Percentiles rank a stretch among this genome's conserved stretches.
These are phyloP conservation scores for Perccottus glenii DNA, from an alignment of 2,113 vertebrate genomes.

Conservation along the genomic window DNA sequence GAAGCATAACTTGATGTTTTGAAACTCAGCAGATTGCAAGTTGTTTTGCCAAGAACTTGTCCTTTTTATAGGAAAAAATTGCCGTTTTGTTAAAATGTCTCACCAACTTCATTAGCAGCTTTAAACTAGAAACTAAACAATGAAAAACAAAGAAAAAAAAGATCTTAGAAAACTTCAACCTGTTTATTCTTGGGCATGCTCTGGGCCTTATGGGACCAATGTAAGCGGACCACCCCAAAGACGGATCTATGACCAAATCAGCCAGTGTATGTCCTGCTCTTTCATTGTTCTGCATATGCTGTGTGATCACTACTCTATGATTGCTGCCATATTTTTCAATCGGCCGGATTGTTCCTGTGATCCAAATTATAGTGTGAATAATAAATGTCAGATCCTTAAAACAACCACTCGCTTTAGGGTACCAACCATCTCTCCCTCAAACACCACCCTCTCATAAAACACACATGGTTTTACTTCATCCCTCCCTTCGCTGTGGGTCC, in stretches of 20 bases:
- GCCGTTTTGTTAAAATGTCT: conserved; percentile 30
- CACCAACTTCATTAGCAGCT: conserved; percentile 36
- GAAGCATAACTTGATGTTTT: conserved; percentile 38
- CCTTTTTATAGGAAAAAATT: conserved; percentile 37
- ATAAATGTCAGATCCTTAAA: conserved; percentile 61
- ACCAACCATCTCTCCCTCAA: conserved; percentile 14
- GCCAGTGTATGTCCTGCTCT: conserved; percentile 39
- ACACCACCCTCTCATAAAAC: conserved; percentile 45
- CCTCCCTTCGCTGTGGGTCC: conserved; percentile 47
- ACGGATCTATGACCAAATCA: conserved; percentile 31
- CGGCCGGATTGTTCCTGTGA: conserved; percentile 45
- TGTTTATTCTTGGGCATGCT: conserved; percentile 27
- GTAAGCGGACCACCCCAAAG: conserved; percentile 65
- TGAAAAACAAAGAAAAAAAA: too few relatives aligned
- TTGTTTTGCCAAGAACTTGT: conserved; percentile 43
- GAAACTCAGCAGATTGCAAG: conserved; percentile 51
- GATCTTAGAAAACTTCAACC: conserved; percentile 31
- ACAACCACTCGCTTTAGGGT: conserved; percentile 46
- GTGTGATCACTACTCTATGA: conserved; percentile 48
- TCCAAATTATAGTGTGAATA: conserved; percentile 69
- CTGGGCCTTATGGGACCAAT: conserved; percentile 27
- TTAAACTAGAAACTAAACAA: background rate
- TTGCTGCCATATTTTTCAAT: conserved; percentile 69
- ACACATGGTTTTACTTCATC: conserved; percentile 71
- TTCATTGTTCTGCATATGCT: conserved; percentile 37